These are phyloP conservation scores for Sinocyclocheilus grahami DNA, from an alignment of 2,113 vertebrate species.

Conservation along the genomic window DNA sequence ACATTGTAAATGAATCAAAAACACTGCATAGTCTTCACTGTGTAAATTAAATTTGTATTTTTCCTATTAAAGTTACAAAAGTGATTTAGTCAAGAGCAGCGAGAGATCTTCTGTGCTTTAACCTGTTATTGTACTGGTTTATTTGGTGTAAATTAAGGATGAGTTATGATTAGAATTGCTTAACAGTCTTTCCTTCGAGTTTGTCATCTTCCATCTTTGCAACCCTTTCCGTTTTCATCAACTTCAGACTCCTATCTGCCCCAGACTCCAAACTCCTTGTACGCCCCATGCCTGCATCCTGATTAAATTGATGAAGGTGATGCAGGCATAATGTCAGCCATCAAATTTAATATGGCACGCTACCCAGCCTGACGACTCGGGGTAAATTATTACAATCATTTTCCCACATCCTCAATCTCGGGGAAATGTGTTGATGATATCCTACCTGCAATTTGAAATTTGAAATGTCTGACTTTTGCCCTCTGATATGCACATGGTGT, in stretches of 20 bases:
- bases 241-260: background rate
- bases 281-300: background rate
- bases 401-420: background rate
- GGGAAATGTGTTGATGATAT: background rate
- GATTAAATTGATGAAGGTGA: constrained; percentile 21
- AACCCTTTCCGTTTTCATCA: background rate
- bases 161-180: background rate
- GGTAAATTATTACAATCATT: background rate
- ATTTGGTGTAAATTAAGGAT: background rate
- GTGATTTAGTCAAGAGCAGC: no score
- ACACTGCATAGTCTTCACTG: no score
- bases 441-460: background rate
- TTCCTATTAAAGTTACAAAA: no score
- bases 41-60: no score
- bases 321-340: background rate
- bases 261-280: background rate
- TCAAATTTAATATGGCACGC: constrained; percentile 1
- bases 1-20: no score
- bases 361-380: background rate
- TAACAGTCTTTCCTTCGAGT: background rate
- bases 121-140: background rate
- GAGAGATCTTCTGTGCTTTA: background rate
- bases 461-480: background rate
- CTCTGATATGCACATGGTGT: background rate
- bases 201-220: constrained; percentile 1